Base-by-base conservation (phyloP, 2,888 invertebrate species). In the Anticlea derivata region DNA sequence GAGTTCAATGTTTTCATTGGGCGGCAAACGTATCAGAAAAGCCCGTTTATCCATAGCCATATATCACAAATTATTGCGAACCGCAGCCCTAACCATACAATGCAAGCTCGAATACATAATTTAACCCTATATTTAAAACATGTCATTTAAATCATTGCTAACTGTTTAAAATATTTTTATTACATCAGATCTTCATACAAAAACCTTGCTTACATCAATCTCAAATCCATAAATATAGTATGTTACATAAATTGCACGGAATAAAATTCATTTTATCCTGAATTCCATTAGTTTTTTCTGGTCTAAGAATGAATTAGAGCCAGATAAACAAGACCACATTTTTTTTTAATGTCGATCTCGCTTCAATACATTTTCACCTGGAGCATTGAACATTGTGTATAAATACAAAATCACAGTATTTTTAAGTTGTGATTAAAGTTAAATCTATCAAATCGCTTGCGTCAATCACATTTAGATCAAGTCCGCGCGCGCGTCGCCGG, bases 401-500 rank as follows among this genome's bases (percentile, higher is more conserved):
- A 33, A 37, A 27, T 31, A 46, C 38, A 26, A 39, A 39, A 48
- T 41, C 41, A 41, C 48, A 41, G 41, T 41, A 34, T 40, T 39
- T 26, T 6, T 39, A 26, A 33, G 31, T 37, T 23, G 17, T 46
- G 17, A 30, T 22, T 26, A 20, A 24, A 26, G 8, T 35, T 20
- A 33, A 22, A 20, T 33, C 17, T 33, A 20, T 22, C 11, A 30
- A 40, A 26, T 13, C 1, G 17, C 8, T 13, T 24, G 31, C 12
- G 20, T 38, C 11, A 4, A 24, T 20, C 33, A 52, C 38, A 34
- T 30, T 39, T 43, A 41, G 12, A 53, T 24, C 10, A 75, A 55
- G 56, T 78, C 73, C 55, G 80, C 80, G 30, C 58, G 60, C 11
- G 80, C 81, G 5, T 26, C 58, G 55, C 44, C 22, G 13, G 55